phyloP scores from a whole-genome alignment of 2,888 invertebrate genomes.

The Brachyptera putata region DNA sequence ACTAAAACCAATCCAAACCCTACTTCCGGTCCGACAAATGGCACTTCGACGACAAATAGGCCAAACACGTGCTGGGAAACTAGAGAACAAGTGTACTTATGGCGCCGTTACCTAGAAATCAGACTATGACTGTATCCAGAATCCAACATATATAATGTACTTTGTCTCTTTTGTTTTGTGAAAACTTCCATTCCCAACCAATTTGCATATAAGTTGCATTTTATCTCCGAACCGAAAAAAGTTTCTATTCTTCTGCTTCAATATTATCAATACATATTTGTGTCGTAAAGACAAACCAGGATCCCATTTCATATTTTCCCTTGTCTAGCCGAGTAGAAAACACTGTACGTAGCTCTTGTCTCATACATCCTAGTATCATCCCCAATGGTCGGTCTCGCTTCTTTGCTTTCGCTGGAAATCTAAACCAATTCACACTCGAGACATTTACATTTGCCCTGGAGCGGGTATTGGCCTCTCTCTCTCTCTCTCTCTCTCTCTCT shows the following conservation, averaged over 20 bases:
- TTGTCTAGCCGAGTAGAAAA: neutral
- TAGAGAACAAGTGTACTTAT: too few relatives aligned
- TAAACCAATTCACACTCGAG: slow-evolving; percentile 8
- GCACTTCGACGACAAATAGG: too few relatives aligned
- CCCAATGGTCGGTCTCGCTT: neutral
- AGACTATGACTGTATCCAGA: too few relatives aligned
- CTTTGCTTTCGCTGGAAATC: slow-evolving; percentile 1
- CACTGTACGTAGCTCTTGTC: neutral
- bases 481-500: too few relatives aligned
- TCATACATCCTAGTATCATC: neutral
- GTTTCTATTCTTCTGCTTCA: neutral
- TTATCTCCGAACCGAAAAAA: neutral
- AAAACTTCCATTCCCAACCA: slow-evolving; percentile 6
- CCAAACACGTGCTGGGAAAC: too few relatives aligned
- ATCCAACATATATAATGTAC: too few relatives aligned
- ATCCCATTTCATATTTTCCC: neutral
- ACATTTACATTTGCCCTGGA: slow-evolving; percentile 4
- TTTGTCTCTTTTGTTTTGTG: neutral
- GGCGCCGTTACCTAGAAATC: too few relatives aligned
- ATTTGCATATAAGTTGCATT: slow-evolving; percentile 9
- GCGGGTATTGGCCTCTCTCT: neutral
- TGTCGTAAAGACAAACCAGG: neutral
- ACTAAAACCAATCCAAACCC: too few relatives aligned
- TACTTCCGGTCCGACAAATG: too few relatives aligned
- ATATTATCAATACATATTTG: neutral